Conservation (phyloP, 2,113 vertebrate species). For the Rhodinocichla rosea region DNA sequence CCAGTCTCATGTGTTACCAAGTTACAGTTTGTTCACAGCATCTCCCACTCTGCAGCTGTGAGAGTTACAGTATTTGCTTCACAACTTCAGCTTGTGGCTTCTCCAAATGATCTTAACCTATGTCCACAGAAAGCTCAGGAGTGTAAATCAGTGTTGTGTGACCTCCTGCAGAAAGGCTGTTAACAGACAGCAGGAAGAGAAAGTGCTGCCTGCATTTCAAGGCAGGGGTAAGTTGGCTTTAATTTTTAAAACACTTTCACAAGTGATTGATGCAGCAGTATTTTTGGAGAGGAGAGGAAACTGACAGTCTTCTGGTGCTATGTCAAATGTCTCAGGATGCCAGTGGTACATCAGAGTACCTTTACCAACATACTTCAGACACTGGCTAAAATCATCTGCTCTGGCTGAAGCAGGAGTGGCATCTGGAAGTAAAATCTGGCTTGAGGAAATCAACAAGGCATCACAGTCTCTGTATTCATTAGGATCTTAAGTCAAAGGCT, state of each 20-base stretch:
- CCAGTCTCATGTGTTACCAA: neutral
- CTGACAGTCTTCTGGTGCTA: neutral
- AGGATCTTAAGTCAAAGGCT: neutral
- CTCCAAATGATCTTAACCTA: neutral
- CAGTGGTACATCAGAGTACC: neutral
- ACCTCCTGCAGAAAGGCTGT: neutral
- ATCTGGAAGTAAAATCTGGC: neutral
- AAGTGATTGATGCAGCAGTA: neutral
- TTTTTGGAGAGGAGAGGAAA: slow-evolving; percentile 6
- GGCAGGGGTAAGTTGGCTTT: neutral
- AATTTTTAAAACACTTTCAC: neutral
- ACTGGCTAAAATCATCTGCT: neutral
- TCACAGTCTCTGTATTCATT: neutral
- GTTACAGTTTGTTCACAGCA: neutral
- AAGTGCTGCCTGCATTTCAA: neutral
- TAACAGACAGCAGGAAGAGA: neutral
- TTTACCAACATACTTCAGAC: neutral
- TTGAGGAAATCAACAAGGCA: neutral
- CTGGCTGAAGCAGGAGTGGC: neutral
- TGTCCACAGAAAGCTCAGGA: neutral
- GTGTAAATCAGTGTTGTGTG: neutral
- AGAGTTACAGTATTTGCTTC: neutral
- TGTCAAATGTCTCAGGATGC: neutral
- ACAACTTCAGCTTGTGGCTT: neutral
- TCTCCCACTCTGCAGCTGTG: neutral